These are phyloP conservation scores for Aythya baeri DNA, from an alignment of 2,113 vertebrate genomes.

Conservation along the genomic window DNA sequence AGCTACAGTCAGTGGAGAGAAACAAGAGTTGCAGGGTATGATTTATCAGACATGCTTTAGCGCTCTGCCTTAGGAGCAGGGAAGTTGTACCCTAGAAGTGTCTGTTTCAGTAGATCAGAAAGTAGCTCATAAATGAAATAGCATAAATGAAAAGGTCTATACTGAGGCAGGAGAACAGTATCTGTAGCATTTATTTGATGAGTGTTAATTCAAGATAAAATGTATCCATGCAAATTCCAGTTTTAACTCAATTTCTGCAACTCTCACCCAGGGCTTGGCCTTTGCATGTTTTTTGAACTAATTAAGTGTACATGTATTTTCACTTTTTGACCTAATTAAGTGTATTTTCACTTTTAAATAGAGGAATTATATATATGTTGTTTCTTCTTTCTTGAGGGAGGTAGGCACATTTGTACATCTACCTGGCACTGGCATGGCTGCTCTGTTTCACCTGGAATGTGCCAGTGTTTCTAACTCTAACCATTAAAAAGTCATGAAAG, in stretches of 20 bases:
- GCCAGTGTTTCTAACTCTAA: neutral
- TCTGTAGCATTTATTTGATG: neutral
- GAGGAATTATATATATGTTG: neutral
- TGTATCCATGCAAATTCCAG: neutral
- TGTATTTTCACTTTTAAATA: neutral
- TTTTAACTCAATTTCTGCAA: neutral
- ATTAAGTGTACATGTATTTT: too few relatives aligned
- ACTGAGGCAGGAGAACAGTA: neutral
- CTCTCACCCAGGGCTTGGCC: neutral
- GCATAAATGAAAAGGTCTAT: neutral
- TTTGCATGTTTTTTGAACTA: neutral
- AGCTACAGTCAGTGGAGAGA: neutral
- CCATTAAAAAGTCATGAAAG: neutral
- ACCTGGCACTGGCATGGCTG: neutral
- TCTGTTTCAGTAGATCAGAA: neutral
- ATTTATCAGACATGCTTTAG: neutral
- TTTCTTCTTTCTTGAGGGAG: neutral
- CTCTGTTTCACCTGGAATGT: neutral
- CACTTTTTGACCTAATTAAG: neutral
- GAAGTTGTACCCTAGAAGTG: neutral
- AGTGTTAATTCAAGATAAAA: neutral
- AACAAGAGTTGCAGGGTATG: neutral
- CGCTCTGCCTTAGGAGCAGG: neutral
- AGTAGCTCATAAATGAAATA: neutral
- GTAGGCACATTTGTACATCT: neutral